Evolutionary conservation across 64 coral and sea anemone genomes (phyloP), one percentile per base, ranked within the genome.

Genomic region (Porites australiensis): DNA sequence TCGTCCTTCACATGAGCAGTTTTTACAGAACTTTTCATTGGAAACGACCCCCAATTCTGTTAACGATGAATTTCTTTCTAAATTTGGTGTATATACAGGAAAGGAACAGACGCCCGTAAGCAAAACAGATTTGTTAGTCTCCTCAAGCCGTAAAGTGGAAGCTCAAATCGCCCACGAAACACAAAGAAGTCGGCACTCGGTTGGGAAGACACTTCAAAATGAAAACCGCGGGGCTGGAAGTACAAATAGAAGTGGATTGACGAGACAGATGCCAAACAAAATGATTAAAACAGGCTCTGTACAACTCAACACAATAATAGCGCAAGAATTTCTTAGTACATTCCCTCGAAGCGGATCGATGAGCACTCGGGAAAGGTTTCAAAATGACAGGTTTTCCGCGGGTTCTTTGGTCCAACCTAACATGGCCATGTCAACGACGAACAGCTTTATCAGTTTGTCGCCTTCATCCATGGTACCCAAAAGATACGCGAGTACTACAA

Each of bases 11-110:
- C 81, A 64, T 51, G 62, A 84, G 45, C 62, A 68, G 15, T 66
- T 63, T 18, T 3, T 16, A 84, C 45, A 20, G 45, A 43, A 68
- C 67, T 45, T 12, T n/a, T n/a, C 13, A 37, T 27, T 65, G 62
- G 45, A 84, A 84, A 84, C 62, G 14, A 44, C 16, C 19, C 64
- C 19, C 10, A 83, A 46, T 65, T 83, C 14, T 65, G 60, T 83
- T 83, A 83, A 83, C 79, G 58, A 64, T 83, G 60, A 16, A 46
- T 66, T 47, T 83, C 13, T 51, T 84, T 69, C 81, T 84, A 64
- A 68, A 84, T 84, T 84, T 84, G 81, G 47, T 16, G 62, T 84
- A 61, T 7, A 68, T 27, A 84, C 81, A 84, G 81, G 81, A 51
- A 65, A 48, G 62, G 4, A 66, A 16, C 7, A 51, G 3, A 47